Conservation (phyloP, 2,797 vertebrate species). For the Choloepus didactylus region DNA sequence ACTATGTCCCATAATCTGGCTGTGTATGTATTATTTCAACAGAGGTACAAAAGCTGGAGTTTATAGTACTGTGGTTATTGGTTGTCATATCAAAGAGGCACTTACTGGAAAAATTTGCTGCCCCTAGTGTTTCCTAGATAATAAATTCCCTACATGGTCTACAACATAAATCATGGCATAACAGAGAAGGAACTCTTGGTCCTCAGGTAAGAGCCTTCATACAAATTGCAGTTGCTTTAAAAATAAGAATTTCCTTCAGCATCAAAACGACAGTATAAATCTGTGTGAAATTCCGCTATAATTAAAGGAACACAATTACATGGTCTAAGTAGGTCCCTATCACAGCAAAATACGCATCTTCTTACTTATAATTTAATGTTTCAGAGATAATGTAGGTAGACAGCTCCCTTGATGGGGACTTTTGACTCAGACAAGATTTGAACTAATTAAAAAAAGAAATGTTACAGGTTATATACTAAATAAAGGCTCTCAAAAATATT, state of each 20-base stretch:
- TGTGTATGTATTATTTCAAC: background rate
- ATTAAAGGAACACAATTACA: background rate
- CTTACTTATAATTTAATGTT: too few relatives aligned
- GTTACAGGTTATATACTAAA: too few relatives aligned
- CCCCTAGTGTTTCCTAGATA: background rate
- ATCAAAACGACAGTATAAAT: background rate
- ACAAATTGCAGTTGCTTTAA: background rate
- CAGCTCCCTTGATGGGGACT: too few relatives aligned
- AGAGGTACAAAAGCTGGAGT: background rate
- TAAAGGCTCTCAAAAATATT: too few relatives aligned
- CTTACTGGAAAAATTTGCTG: background rate
- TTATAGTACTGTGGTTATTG: background rate
- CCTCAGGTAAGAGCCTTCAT: background rate
- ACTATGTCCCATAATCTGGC: background rate
- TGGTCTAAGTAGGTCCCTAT: background rate
- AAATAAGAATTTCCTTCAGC: too few relatives aligned
- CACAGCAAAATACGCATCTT: too few relatives aligned
- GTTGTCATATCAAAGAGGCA: background rate
- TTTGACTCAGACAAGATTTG: too few relatives aligned
- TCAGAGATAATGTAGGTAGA: too few relatives aligned
- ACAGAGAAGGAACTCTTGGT: background rate
- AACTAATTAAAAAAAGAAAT: too few relatives aligned
- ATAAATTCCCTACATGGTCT: background rate
- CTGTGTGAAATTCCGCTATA: background rate
- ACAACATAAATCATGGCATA: background rate